Evolutionary conservation across 2,888 invertebrate genomes (phyloP).

Genomic region (Tupiocoris notatus): DNA sequence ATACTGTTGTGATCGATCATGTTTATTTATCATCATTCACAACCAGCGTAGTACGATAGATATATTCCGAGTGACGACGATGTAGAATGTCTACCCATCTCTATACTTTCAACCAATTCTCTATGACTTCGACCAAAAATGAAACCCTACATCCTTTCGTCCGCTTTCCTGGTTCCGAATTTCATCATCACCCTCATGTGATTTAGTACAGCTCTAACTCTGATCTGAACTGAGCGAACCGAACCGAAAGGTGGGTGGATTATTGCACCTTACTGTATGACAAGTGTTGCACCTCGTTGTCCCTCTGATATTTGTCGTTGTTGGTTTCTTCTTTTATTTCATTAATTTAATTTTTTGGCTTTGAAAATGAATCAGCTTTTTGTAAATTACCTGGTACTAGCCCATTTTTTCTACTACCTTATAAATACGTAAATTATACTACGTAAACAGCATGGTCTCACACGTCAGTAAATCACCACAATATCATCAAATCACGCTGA

Average conservation of each 20-base stretch:
- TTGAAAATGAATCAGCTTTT: slow-evolving; percentile 16
- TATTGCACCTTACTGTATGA: slow-evolving; percentile 35
- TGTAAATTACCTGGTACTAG: slow-evolving; percentile 22
- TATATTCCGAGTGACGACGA: neutral
- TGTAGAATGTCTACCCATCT: neutral
- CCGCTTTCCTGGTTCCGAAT: neutral
- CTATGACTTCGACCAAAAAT: neutral
- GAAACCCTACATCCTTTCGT: neutral
- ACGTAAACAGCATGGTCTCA: slow-evolving; percentile 16
- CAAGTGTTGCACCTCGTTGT: slow-evolving; percentile 22
- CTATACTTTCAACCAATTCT: neutral
- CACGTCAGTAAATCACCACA: slow-evolving; percentile 33
- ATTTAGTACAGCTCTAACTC: neutral
- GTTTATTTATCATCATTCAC: neutral
- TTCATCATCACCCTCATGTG: neutral
- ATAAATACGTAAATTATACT: slow-evolving; percentile 1
- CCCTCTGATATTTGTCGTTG: neutral
- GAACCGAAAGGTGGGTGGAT: slow-evolving; percentile 27
- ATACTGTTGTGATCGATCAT: neutral
- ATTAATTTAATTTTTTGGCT: slow-evolving; percentile 1
- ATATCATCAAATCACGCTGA: slow-evolving; percentile 29
- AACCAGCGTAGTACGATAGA: neutral
- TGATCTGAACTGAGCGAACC: neutral
- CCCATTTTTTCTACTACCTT: slow-evolving; percentile 6
- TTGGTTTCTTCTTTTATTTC: neutral